Conservation (phyloP, 2,113 vertebrate genomes). For the Triplophysa dalaica region DNA sequence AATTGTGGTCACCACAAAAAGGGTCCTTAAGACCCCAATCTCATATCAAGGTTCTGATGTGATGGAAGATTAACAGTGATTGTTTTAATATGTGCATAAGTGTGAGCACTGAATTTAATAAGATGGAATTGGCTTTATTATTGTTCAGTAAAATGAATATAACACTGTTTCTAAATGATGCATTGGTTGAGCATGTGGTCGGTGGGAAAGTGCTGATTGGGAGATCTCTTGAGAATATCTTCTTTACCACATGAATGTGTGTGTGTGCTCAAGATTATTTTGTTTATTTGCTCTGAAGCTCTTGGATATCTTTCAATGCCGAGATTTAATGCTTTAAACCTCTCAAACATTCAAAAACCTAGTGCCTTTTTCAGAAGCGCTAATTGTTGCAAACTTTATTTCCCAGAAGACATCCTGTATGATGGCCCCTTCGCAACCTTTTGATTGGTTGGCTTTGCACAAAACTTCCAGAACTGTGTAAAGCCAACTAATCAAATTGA, state of each 20-base stretch:
- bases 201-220: conserved; percentile 2
- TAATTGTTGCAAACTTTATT: neutral
- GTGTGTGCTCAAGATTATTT: neutral
- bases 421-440: neutral
- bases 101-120: conserved; percentile 1
- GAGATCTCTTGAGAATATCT: neutral
- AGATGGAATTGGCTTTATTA: neutral
- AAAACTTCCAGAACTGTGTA: neutral
- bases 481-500: neutral
- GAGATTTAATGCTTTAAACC: neutral
- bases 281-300: neutral
- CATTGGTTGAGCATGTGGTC: conserved; percentile 5
- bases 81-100: neutral
- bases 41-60: neutral
- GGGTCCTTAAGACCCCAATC: neutral
- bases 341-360: neutral
- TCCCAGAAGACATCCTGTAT: neutral
- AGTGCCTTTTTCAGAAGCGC: neutral
- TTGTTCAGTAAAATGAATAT: neutral
- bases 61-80: neutral
- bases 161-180: conserved; percentile 10
- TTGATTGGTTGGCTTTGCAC: too few species aligned
- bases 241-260: neutral
- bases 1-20: conserved; percentile 13
- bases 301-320: neutral